Evolutionary conservation across 1,140 invertebrate species (phyloP).

Genomic region (Bombus haemorrhoidalis): DNA sequence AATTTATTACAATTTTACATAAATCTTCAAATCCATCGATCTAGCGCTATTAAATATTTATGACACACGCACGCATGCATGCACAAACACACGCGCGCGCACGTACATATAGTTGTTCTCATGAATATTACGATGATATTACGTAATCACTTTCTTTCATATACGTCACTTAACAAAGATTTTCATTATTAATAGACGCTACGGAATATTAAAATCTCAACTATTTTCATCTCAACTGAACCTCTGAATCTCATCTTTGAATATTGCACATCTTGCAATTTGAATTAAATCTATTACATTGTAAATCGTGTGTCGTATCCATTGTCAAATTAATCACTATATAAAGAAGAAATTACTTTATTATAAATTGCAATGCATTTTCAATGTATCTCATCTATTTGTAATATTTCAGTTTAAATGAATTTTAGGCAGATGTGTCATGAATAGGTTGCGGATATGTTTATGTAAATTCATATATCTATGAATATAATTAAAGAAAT

Average conservation of each 20-base stretch:
- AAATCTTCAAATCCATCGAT: neutral
- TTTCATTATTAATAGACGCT: neutral
- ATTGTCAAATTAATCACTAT: neutral
- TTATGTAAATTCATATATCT: too few relatives aligned
- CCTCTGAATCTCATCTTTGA: neutral
- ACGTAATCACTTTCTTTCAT: neutral
- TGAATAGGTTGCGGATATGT: too few relatives aligned
- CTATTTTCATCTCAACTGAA: neutral
- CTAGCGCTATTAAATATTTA: neutral
- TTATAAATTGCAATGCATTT: neutral
- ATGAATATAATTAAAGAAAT: too few relatives aligned
- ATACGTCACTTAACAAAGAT: neutral
- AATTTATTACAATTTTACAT: neutral
- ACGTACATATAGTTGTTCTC: neutral
- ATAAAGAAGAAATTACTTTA: neutral
- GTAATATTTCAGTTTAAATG: neutral
- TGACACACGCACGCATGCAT: neutral
- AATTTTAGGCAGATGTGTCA: neutral
- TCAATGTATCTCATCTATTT: neutral
- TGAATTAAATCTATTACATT: neutral
- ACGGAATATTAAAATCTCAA: neutral
- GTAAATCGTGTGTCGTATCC: neutral
- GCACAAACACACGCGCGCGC: too few relatives aligned
- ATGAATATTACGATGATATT: neutral
- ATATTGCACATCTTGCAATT: neutral